Evolutionary conservation across 2,113 vertebrate species (phyloP).

Genomic region (Leptobrachium leishanense): DNA sequence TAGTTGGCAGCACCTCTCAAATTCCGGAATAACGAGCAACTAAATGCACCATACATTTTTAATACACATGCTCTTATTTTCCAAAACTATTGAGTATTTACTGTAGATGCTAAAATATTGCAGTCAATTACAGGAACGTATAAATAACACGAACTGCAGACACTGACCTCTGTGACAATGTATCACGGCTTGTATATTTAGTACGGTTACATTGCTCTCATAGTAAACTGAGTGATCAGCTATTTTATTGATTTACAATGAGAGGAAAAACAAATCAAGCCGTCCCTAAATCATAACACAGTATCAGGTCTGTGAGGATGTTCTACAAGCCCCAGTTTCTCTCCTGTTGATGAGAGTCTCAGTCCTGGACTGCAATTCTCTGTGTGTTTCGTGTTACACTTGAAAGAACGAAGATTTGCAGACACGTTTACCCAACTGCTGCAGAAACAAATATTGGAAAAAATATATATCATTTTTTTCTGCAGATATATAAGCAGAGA

Average conservation of each 20-base stretch:
- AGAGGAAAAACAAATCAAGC: background rate
- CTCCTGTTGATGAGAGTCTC: too few relatives aligned
- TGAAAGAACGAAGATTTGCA: too few relatives aligned
- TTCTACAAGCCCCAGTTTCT: too few relatives aligned
- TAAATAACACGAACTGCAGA: constrained; percentile 1
- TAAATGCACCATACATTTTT: constrained; percentile 36
- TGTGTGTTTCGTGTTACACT: too few relatives aligned
- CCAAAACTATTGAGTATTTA: constrained; percentile 25
- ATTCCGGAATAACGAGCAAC: background rate
- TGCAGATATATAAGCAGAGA: background rate
- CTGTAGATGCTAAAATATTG: constrained; percentile 37
- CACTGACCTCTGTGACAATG: background rate
- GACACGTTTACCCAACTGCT: too few relatives aligned
- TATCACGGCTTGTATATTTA: background rate
- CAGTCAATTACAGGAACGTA: constrained; percentile 22
- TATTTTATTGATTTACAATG: background rate
- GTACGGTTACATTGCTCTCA: background rate
- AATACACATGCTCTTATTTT: constrained; percentile 13
- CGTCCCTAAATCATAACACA: background rate
- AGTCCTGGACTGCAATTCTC: too few relatives aligned
- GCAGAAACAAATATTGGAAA: background rate
- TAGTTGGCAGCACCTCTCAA: background rate
- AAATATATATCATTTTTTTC: background rate
- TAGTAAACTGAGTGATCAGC: background rate
- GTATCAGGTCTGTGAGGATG: too few relatives aligned